Base-by-base conservation (phyloP, 2,888 invertebrate species). In the Sthenelais limicola region DNA sequence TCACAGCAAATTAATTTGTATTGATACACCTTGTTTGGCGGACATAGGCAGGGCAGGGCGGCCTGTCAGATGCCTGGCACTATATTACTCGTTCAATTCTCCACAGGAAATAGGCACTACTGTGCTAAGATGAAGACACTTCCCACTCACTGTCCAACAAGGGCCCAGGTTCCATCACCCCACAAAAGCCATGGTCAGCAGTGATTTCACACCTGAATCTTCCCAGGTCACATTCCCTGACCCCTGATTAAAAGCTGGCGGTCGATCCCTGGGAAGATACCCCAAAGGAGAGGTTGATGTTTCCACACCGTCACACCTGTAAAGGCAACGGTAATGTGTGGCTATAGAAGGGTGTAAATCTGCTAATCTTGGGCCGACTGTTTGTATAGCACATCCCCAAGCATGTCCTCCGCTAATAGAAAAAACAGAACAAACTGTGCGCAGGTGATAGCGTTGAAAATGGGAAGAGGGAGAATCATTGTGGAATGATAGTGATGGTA, bases 1-100 rank as follows among this genome's bases (percentile, higher is more conserved):
- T n/a, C n/a, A n/a, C n/a, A n/a, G n/a, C n/a, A n/a, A 38, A 62
- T 62, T 62, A 62, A 62, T 62, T 62, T 62, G 62, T 62, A 38
- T 38, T 62, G 62, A 35, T 62, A 62, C 62, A 62, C 38, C 21
- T 21, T 24, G 21, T 35, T 38, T 35, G 62, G 3, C 38, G 24
- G 35, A 38, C 62, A 62, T 62, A 62, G 62, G 28, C 62, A 9
- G 56, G 38, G 62, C 15, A 38, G 62, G 35, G 62, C 35, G 18
- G 62, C 5, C 35, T 62, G 62, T 62, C 56, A 62, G 24, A 21
- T 7, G 7, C 35, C 38, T 21, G 38, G 35, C 38, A 38, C 1
- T 21, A 26, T 43, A 3, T 3, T 24, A 26, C 56, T n/a, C 62
- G 28, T 35, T 43, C 26, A 12, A 62, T 62, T 62, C 62, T 28